A percentile compares a stretch with the other conserved stretches of the same genome.
These are phyloP conservation scores for Theretra japonica DNA, from an alignment of 2,888 invertebrate genomes.

Conservation along the genomic window DNA sequence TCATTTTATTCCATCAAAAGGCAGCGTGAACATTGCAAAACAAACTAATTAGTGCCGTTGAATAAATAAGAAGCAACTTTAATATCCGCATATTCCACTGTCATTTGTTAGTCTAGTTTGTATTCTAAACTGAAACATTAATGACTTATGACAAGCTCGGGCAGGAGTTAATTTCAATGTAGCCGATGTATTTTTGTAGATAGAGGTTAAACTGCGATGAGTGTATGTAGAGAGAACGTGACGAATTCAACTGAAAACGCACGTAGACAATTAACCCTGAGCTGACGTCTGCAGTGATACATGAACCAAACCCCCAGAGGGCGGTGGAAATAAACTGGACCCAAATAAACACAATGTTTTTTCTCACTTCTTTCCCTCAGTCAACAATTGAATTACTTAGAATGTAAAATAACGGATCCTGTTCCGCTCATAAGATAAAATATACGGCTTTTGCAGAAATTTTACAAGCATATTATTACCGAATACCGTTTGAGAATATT, in stretches of 20 bases:
- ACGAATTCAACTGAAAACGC: constrained; percentile 74
- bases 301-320: constrained; percentile 61
- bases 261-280: constrained; percentile 78
- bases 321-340: constrained; percentile 60
- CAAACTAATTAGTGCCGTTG: constrained; percentile 53
- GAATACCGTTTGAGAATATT: constrained; percentile 24
- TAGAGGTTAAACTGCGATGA: constrained; percentile 33
- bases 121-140: constrained; percentile 36
- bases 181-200: constrained; percentile 19
- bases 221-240: constrained; percentile 62
- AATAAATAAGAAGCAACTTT: constrained; percentile 49
- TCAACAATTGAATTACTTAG: constrained; percentile 24
- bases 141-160: constrained; percentile 7
- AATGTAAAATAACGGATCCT: constrained; percentile 9
- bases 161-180: constrained; percentile 23
- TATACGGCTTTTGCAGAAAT: constrained; percentile 4
- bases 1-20: constrained; percentile 16
- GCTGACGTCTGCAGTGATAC: constrained; percentile 77
- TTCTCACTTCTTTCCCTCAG: constrained; percentile 27
- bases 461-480: constrained; percentile 27
- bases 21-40: constrained; percentile 35
- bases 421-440: constrained; percentile 4
- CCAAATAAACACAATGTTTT: constrained; percentile 64
- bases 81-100: constrained; percentile 45
- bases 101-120: constrained; percentile 53